Base-by-base conservation (phyloP, 2,113 vertebrate genomes). In the Anseranas semipalmata region DNA sequence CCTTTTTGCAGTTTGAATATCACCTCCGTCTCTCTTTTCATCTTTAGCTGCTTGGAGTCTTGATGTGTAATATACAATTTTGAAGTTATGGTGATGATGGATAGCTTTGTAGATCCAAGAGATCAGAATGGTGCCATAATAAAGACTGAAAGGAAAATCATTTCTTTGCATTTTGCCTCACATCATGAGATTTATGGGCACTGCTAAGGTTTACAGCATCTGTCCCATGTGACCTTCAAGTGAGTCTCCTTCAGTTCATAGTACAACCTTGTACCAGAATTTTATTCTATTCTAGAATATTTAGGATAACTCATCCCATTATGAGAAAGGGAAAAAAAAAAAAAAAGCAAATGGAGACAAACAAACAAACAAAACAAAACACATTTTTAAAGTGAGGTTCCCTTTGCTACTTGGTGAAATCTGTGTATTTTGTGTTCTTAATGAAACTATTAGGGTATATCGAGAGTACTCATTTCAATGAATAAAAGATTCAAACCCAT, bases 41-140 rank as follows among this genome's bases (percentile, higher is more conserved):
- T 72, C 93, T 82, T 92, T 1, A 70, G 74, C 45, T 58, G 30
- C 89, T 79, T 30, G 58, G 43, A 84, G 35, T 74, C 73, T 50
- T 30, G 43, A 37, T 76, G 66, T 60, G 13, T 91, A 82, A 82
- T 82, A 87, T 87, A 72, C 62, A 89, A 3, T 85, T 91, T 93
- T 87, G 78, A 65, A 94, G 89, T 87, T 87, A 17, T 24, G 32
- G 74, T 68, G 78, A n/a, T 73, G 62, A 95, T 89, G 87, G 73
- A 95, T 85, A 55, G 74, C 74, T 82, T 87, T 95, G 90, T 77
- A 27, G 48, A 82, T 91, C 58, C 32, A 6, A 25, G 86, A 70
- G 84, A 96, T 93, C 90, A 62, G 77, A 91, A 79, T 73, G 81
- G 60, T 56, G 30, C 89, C 5, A 2, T 89, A 95, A 93, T 95